A percentile compares a stretch with the other conserved stretches of the same genome.
These are phyloP conservation scores for Julus scandinavius DNA, from an alignment of 2,888 invertebrate species.

Conservation along the genomic window DNA sequence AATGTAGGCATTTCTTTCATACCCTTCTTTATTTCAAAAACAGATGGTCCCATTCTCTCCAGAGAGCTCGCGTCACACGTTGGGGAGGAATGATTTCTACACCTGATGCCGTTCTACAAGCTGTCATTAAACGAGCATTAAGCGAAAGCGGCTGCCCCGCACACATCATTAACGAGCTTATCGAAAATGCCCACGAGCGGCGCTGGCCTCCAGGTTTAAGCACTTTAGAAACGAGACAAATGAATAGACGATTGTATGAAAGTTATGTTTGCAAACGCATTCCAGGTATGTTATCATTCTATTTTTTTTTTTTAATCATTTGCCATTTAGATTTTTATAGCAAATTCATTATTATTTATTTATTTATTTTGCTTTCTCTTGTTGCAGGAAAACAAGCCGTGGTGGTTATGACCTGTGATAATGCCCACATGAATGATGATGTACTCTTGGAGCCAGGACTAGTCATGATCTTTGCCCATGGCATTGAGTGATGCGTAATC, in stretches of 20 bases:
- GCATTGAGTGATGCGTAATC: slow-evolving; percentile 73
- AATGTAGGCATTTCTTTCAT: no score
- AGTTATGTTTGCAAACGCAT: slow-evolving; percentile 94
- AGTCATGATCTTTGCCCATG: slow-evolving; percentile 98
- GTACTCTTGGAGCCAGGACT: slow-evolving; percentile 96
- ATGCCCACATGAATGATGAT: slow-evolving; percentile 93
- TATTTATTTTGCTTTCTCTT: background rate
- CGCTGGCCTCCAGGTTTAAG: slow-evolving; percentile 94
- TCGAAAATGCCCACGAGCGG: slow-evolving; percentile 97
- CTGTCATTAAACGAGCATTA: slow-evolving; percentile 91
- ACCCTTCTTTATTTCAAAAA: no score
- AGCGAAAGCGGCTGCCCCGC: slow-evolving; percentile 94
- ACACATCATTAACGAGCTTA: slow-evolving; percentile 91
- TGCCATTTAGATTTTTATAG: background rate
- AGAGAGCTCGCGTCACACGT: slow-evolving; percentile 88
- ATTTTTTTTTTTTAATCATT: background rate
- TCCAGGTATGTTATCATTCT: slow-evolving; percentile 71
- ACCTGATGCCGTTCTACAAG: slow-evolving; percentile 91
- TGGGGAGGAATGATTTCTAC: slow-evolving; percentile 99
- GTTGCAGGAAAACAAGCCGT: slow-evolving; percentile 85
- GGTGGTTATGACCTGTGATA: slow-evolving; percentile 92
- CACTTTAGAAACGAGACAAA: slow-evolving; percentile 90
- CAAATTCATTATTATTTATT: background rate
- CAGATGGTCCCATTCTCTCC: slow-evolving; percentile 85
- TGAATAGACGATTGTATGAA: slow-evolving; percentile 91